phyloP scores from a whole-genome alignment of 2,113 vertebrate species.

The Indicator maculatus region DNA sequence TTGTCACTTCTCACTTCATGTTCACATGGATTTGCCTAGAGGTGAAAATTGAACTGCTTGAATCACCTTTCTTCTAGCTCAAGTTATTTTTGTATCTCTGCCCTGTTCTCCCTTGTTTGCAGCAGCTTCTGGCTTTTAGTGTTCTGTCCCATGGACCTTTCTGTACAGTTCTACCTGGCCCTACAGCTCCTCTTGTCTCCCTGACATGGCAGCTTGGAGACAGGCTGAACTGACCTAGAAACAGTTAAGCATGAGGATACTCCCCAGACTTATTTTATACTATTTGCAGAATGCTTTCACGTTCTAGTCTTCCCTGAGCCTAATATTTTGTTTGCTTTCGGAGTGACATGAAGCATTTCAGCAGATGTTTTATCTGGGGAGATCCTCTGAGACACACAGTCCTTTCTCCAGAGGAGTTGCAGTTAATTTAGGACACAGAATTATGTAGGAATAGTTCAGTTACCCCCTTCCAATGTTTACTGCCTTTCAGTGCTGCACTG shows the following conservation, averaged over 20 bases:
- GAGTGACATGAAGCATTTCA: conserved; percentile 37
- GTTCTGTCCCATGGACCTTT: not conserved
- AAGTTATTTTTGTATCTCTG: not conserved
- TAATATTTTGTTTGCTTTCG: conserved; percentile 64
- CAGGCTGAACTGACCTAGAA: not conserved
- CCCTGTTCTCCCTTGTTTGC: not conserved
- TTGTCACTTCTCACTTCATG: not conserved
- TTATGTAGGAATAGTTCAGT: not conserved
- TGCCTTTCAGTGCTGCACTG: not conserved
- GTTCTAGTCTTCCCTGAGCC: conserved; percentile 21
- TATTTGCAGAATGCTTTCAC: conserved; percentile 1
- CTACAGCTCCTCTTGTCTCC: not conserved
- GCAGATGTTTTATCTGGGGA: conserved; percentile 61
- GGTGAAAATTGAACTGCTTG: not conserved
- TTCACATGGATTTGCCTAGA: not conserved
- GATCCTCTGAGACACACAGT: conserved; percentile 40
- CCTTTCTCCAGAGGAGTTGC: conserved; percentile 41
- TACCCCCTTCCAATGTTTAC: not conserved
- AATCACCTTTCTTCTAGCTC: not conserved
- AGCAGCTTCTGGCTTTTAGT: not conserved
- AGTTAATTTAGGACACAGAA: conserved; percentile 44
- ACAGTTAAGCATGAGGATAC: not conserved
- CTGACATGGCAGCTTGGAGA: not conserved
- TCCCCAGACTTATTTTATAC: conserved; percentile 36
- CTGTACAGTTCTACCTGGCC: not conserved